Evolutionary conservation across 1,140 invertebrate species (phyloP).

Genomic region (Tetranychus urticae): DNA sequence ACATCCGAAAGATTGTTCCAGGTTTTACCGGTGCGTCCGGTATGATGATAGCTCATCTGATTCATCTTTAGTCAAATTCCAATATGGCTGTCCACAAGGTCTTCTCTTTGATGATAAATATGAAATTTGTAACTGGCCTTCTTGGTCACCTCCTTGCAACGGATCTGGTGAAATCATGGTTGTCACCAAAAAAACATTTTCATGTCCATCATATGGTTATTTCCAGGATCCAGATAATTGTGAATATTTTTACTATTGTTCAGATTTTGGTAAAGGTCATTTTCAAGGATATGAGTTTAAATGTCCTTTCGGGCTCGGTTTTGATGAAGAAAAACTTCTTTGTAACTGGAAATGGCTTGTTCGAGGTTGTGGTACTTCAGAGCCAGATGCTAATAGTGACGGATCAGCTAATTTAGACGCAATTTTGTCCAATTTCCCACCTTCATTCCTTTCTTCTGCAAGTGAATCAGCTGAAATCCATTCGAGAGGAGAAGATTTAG

Average conservation of each 20-base stretch:
- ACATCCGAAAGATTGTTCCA: conserved; percentile 45
- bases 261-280: conserved; percentile 33
- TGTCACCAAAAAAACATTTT: conserved; percentile 33
- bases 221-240: conserved; percentile 60
- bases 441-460: not conserved
- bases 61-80: conserved; percentile 29
- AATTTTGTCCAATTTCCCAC: not conserved
- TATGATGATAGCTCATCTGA: conserved; percentile 35
- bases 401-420: not conserved
- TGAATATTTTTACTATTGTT: conserved; percentile 62
- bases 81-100: conserved; percentile 57
- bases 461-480: not conserved
- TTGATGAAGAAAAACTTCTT: conserved; percentile 39
- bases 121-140: conserved; percentile 50
- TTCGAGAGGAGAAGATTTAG: not conserved
- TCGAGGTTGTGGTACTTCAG: conserved; percentile 28
- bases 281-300: conserved; percentile 44
- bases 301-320: conserved; percentile 54
- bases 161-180: conserved; percentile 30
- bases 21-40: conserved; percentile 59
- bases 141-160: conserved; percentile 38
- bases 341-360: conserved; percentile 65
- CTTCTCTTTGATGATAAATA: conserved; percentile 43
- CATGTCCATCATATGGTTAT: conserved; percentile 30
- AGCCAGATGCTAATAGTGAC: conserved; percentile 3